Evolutionary conservation across 35 echinoderm and acorn worm species (phyloP).

Genomic region (Strongylocentrotus purpuratus): DNA sequence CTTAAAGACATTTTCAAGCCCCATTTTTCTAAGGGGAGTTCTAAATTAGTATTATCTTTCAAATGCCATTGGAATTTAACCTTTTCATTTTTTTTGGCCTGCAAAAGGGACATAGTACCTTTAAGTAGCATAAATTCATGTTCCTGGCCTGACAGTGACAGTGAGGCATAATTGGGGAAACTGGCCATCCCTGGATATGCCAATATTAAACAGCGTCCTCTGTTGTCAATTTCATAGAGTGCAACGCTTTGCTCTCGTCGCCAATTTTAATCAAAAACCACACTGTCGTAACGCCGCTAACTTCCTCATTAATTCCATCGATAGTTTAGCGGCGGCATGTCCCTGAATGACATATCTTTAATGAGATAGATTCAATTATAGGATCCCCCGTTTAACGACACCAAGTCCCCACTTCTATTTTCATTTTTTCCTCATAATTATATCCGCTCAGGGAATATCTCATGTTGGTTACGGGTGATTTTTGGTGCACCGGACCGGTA

Average conservation of each 20-base stretch:
- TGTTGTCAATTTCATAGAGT: not conserved
- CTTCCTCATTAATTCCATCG: not conserved
- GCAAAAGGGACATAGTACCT: too few species aligned
- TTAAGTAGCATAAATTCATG: too few species aligned
- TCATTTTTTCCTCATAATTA: not conserved
- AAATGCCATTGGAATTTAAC: too few species aligned
- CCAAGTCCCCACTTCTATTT: not conserved
- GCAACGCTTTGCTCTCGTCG: not conserved
- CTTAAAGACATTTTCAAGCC: too few species aligned
- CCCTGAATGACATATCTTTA: not conserved
- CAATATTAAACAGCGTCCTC: not conserved
- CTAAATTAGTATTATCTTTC: too few species aligned
- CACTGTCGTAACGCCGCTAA: not conserved
- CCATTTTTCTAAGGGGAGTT: too few species aligned
- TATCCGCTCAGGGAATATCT: not conserved
- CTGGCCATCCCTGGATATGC: too few species aligned
- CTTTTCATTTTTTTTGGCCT: too few species aligned
- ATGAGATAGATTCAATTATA: not conserved
- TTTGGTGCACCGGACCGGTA: not conserved
- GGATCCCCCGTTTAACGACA: not conserved
- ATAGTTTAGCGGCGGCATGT: not conserved
- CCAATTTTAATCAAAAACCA: not conserved
- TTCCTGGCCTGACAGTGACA: too few species aligned
- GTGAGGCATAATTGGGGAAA: too few species aligned
- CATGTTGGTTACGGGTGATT: not conserved